Conservation (phyloP, 2,888 invertebrate genomes). For the Cryptocephalus moraei region DNA sequence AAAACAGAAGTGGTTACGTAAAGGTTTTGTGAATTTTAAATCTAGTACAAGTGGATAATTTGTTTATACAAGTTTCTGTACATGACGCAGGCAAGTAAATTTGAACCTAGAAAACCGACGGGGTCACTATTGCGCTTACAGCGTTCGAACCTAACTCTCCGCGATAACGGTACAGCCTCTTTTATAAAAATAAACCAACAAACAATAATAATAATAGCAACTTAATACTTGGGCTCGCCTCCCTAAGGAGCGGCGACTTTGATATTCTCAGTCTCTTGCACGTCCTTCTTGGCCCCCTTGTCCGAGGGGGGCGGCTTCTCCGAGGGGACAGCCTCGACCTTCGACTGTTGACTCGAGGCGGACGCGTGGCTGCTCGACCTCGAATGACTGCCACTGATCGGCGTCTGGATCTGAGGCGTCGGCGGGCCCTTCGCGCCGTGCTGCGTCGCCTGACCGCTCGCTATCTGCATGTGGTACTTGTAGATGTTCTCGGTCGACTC, state of each 20-base stretch:
- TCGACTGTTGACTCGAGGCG: slow-evolving; percentile 19
- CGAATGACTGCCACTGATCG: slow-evolving; percentile 52
- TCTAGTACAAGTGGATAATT: too few relatives aligned
- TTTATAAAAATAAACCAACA: too few relatives aligned
- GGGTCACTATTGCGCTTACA: too few relatives aligned
- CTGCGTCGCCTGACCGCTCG: slow-evolving; percentile 41
- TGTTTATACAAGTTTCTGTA: too few relatives aligned
- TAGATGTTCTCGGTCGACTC: slow-evolving; percentile 73
- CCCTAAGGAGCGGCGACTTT: slow-evolving; percentile 3
- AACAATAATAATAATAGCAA: slow-evolving; percentile 1
- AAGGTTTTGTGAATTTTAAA: too few relatives aligned
- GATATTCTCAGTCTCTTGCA: slow-evolving; percentile 5
- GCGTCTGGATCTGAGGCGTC: slow-evolving; percentile 58
- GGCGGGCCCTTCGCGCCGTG: slow-evolving; percentile 55
- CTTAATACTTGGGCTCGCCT: too few relatives aligned
- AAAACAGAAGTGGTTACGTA: too few relatives aligned
- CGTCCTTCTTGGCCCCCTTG: slow-evolving; percentile 3
- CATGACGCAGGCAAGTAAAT: too few relatives aligned
- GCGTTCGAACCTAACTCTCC: too few relatives aligned
- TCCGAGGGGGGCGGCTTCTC: slow-evolving; percentile 4
- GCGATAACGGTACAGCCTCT: too few relatives aligned
- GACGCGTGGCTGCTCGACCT: slow-evolving; percentile 49
- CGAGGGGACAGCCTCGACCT: slow-evolving; percentile 7
- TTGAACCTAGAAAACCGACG: too few relatives aligned
- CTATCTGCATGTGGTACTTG: slow-evolving; percentile 74